Percentiles rank a stretch among this genome's conserved stretches.
Conservation (phyloP, 2,888 invertebrate genomes). For the Deroplatys truncata region DNA sequence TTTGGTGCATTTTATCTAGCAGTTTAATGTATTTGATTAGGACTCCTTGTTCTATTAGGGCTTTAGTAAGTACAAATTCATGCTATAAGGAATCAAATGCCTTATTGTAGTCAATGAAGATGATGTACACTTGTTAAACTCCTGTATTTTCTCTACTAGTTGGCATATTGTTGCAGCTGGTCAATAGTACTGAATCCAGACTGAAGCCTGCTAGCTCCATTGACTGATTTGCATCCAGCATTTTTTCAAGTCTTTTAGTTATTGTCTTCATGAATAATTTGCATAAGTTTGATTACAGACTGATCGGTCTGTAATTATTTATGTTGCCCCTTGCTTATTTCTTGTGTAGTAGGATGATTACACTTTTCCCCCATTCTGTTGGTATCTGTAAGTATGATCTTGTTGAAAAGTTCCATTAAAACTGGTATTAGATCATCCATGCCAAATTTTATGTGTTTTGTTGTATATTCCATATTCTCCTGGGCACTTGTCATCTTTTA, state of each 20-base stretch:
- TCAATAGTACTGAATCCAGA: neutral
- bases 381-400: neutral
- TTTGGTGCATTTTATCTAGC: neutral
- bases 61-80: neutral
- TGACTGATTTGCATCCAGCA: neutral
- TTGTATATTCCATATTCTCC: neutral
- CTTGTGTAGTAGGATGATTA: neutral
- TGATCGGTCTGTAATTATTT: neutral
- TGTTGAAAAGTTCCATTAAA: too few species aligned
- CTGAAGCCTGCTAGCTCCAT: neutral
- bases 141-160: neutral
- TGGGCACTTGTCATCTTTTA: neutral
- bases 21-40: neutral
- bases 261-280: neutral
- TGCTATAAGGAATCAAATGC: neutral
- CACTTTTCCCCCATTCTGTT: neutral
- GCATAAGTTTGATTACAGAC: neutral
- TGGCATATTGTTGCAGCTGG: neutral
- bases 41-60: neutral
- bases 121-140: neutral
- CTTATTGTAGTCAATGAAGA: too few species aligned
- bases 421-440: neutral
- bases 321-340: neutral
- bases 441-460: neutral
- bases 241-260: neutral